Percentiles rank a stretch among this genome's conserved stretches.
phyloP scores from a whole-genome alignment of 2,888 invertebrate species.

The Ormia ochracea region DNA sequence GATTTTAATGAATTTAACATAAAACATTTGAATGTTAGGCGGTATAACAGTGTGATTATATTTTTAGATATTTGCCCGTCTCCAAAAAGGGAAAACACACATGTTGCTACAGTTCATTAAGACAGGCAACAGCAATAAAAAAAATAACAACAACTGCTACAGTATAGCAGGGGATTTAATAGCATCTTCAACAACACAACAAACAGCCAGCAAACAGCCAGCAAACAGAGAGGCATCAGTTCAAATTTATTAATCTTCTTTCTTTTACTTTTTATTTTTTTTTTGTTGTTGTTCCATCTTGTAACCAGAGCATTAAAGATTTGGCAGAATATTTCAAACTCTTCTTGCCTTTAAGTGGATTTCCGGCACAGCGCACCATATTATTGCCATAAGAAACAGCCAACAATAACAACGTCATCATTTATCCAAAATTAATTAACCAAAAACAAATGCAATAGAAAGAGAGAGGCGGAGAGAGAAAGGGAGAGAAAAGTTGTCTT shows the following conservation, averaged over 20 bases:
- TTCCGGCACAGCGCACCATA: conserved; percentile 55
- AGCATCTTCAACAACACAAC: neutral
- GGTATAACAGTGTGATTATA: neutral
- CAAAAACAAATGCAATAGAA: neutral
- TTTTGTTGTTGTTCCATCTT: no score
- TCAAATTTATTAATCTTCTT: neutral
- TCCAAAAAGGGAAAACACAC: conserved; percentile 32
- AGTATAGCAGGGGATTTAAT: neutral
- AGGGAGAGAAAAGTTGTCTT: neutral
- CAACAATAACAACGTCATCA: neutral
- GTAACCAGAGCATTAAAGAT: neutral
- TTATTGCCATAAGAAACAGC: conserved; percentile 18
- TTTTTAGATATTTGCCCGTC: conserved; percentile 27
- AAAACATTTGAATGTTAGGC: conserved; percentile 2
- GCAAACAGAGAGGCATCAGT: conserved; percentile 3
- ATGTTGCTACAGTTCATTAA: conserved; percentile 57
- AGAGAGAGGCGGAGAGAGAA: no score
- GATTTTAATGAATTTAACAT: conserved; percentile 53
- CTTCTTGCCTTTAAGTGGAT: conserved; percentile 49
- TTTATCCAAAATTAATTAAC: neutral
- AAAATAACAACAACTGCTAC: conserved; percentile 1
- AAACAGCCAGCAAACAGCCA: no score
- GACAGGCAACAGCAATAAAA: conserved; percentile 13
- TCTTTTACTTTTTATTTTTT: no score
- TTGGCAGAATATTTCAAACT: conserved; percentile 19